Evolutionary conservation across 2,888 invertebrate genomes (phyloP), one percentile per base, ranked within the genome.

Genomic region (Troides aeacus): DNA sequence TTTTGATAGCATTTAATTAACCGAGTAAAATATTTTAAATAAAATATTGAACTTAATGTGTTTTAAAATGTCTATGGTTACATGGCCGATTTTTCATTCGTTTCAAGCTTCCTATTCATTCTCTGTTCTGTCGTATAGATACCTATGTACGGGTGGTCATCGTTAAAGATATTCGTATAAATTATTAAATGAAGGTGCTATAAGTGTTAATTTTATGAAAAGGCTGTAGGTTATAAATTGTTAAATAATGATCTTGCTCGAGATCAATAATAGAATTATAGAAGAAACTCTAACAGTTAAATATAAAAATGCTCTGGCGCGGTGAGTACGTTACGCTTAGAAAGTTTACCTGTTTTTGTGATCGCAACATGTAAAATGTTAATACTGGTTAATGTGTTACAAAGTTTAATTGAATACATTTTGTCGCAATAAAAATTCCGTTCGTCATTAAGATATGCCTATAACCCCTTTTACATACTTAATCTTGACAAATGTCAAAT

Each of bases 261-360:
- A 99, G 95, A 98, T 99, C 94, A 98, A 99, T 94, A 99, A 99
- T 94, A 96, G 99, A 93, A 98, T 99, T 93, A 96, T 99, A 83
- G 98, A 99, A 94, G 99, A 99, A 93, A 98, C 99, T 73, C 94
- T 99, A 87, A 95, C 96, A 85, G 95, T 97, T 82, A 99, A 99
- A 95, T 98, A 98, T 93, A 97, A 96, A 93, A 98, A 98, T 95
- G 97, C 97, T 85, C 94, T 97, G 91, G 97, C 97, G 84, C 98
- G 99, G 99, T 99, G 94, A 95, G 96, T 95, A 92, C 89, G 88
- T 90, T 92, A 89, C 86, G 87, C 88, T 89, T 90, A 91, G 91
- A 92, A 92, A 91, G 91, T 92, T 86, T 83, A 84, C 85, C 84
- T 84, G 85, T 88, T 90, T 88, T 88, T 83, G 78, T 79, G 76